phyloP scores from a whole-genome alignment of 2,113 vertebrate species.

The Pachyramphus minor region DNA sequence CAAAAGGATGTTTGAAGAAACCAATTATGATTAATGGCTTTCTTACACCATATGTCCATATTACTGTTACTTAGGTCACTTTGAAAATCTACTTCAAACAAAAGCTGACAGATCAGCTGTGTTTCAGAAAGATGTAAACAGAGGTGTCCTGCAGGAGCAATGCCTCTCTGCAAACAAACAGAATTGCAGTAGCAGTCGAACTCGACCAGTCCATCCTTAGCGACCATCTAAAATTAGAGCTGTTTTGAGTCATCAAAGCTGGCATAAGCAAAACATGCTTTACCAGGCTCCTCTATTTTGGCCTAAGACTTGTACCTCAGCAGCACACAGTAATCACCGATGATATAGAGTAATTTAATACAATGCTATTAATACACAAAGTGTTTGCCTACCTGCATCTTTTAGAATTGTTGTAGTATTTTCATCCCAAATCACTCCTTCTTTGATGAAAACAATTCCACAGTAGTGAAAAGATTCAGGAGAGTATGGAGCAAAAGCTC shows the following conservation, averaged over 20 bases:
- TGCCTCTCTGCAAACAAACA: neutral
- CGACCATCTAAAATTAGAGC: neutral
- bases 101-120: neutral
- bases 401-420: neutral
- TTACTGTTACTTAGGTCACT: neutral
- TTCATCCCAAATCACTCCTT: neutral
- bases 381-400: neutral
- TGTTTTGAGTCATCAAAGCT: neutral
- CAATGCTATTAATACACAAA: neutral
- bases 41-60: neutral
- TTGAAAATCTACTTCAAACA: neutral
- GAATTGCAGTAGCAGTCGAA: neutral
- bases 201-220: neutral
- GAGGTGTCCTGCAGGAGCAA: neutral
- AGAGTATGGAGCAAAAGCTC: neutral
- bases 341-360: neutral
- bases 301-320: neutral
- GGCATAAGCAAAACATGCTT: neutral
- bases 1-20: neutral
- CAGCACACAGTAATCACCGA: neutral
- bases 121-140: neutral
- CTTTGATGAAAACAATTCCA: neutral
- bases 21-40: accelerated
- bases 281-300: neutral
- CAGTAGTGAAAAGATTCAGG: neutral